Percentiles rank a stretch among this genome's conserved stretches.
These are phyloP conservation scores for Drosophila yooni DNA, from an alignment of 2,888 invertebrate species.

Conservation along the genomic window DNA sequence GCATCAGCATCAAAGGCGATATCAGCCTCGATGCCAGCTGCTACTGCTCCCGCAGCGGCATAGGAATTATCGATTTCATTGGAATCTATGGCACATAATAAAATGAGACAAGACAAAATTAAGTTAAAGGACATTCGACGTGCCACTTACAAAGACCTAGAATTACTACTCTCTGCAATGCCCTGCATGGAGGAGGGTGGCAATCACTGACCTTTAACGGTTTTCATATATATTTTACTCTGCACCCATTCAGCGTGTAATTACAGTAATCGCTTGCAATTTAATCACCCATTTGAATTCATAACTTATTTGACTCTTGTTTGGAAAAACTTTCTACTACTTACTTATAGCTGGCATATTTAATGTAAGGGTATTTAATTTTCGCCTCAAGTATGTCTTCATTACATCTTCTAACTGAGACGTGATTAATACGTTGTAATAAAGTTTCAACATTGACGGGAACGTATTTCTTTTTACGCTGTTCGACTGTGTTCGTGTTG, in stretches of 20 bases:
- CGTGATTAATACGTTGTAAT: slow-evolving; percentile 62
- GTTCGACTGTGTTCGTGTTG: slow-evolving; percentile 54
- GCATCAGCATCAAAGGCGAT: slow-evolving; percentile 27
- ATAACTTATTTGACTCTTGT: not conserved
- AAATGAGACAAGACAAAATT: slow-evolving; percentile 48
- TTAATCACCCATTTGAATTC: not conserved
- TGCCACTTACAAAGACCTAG: slow-evolving; percentile 23
- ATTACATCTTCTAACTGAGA: slow-evolving; percentile 14
- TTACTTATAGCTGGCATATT: not conserved
- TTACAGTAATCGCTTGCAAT: not conserved
- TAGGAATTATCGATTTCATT: slow-evolving; percentile 82
- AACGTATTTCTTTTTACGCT: slow-evolving; percentile 27
- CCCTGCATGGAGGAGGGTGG: not conserved
- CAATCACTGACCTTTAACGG: not conserved
- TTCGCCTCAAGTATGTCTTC: slow-evolving; percentile 13
- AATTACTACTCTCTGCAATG: not conserved
- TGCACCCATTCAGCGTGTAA: not conserved
- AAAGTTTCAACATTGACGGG: slow-evolving; percentile 51
- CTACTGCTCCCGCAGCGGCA: slow-evolving; percentile 48
- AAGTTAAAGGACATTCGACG: slow-evolving; percentile 49
- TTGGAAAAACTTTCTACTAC: not conserved
- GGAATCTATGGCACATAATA: slow-evolving; percentile 68
- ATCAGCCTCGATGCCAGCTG: slow-evolving; percentile 34
- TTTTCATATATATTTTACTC: not conserved
- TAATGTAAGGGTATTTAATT: slow-evolving; percentile 39